phyloP scores from a whole-genome alignment of 2,888 invertebrate species.

The Cephus runcator region DNA sequence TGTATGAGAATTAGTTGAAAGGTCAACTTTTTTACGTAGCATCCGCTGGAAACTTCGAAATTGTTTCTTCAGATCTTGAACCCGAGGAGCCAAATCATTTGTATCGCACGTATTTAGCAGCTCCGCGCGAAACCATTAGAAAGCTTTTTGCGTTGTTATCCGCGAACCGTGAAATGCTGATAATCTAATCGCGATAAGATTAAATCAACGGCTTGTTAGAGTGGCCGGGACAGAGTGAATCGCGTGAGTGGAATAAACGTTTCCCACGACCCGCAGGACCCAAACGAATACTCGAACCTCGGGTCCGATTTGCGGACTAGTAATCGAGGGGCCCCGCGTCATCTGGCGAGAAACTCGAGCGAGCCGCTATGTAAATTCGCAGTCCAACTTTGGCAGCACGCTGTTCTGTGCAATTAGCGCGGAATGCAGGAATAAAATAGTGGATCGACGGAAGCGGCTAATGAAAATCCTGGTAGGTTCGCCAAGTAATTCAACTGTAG shows the following conservation, averaged over 20 bases:
- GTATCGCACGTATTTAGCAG: neutral
- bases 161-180: neutral
- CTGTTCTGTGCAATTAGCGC: constrained; percentile 40
- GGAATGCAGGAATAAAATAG: constrained; percentile 27
- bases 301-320: neutral
- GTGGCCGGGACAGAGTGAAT: neutral
- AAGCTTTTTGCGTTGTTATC: neutral
- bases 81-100: neutral
- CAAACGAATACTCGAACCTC: neutral
- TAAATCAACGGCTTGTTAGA: neutral
- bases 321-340: neutral
- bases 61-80: neutral
- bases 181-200: neutral
- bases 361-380: constrained; percentile 34
- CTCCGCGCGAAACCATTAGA: neutral
- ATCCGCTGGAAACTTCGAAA: neutral
- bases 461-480: neutral
- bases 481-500: neutral
- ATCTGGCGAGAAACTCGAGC: constrained; percentile 8
- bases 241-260: constrained; percentile 2
- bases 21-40: neutral
- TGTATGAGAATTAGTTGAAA: neutral
- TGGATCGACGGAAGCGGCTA: neutral
- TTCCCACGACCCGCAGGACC: constrained; percentile 2
- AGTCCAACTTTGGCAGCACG: neutral